Evolutionary conservation across 1,140 invertebrate species (phyloP).

Genomic region (Zaprionus capensis): DNA sequence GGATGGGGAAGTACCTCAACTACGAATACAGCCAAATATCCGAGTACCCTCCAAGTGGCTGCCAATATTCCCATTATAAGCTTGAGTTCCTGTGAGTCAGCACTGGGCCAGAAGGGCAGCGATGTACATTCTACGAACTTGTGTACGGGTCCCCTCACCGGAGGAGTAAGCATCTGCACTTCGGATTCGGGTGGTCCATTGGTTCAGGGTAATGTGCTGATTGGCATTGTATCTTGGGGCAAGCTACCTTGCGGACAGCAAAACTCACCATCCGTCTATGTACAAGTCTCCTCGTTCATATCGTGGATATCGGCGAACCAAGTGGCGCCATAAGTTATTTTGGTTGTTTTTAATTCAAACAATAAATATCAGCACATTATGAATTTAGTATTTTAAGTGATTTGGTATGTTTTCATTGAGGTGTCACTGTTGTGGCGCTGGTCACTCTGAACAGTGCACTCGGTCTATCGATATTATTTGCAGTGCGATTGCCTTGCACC

Average conservation of each 20-base stretch:
- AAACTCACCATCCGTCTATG: slow-evolving; percentile 90
- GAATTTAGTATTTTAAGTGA: slow-evolving; percentile 28
- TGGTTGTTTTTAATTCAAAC: slow-evolving; percentile 3
- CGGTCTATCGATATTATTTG: slow-evolving; percentile 34
- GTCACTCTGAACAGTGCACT: slow-evolving; percentile 27
- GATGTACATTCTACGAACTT: slow-evolving; percentile 84
- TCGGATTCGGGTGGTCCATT: slow-evolving; percentile 85
- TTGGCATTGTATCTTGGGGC: slow-evolving; percentile 85
- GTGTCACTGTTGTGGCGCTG: background rate
- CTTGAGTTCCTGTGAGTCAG: slow-evolving; percentile 60
- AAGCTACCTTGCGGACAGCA: slow-evolving; percentile 85
- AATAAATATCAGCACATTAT: slow-evolving; percentile 34
- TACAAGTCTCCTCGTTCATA: slow-evolving; percentile 88
- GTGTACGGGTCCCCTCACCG: slow-evolving; percentile 85
- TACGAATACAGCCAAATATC: slow-evolving; percentile 73
- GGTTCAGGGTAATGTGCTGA: slow-evolving; percentile 67
- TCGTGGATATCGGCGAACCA: slow-evolving; percentile 86
- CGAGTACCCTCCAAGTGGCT: slow-evolving; percentile 82
- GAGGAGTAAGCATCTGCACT: slow-evolving; percentile 84
- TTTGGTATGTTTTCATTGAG: slow-evolving; percentile 4
- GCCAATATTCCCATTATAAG: slow-evolving; percentile 72
- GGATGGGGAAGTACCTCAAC: slow-evolving; percentile 85
- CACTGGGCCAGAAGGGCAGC: slow-evolving; percentile 73
- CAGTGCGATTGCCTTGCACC: slow-evolving; percentile 20
- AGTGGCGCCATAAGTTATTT: slow-evolving; percentile 27